Percentiles rank a stretch among this genome's conserved stretches.
phyloP scores from a whole-genome alignment of 2,797 vertebrate genomes.

The Otolemur crassicaudatus region DNA sequence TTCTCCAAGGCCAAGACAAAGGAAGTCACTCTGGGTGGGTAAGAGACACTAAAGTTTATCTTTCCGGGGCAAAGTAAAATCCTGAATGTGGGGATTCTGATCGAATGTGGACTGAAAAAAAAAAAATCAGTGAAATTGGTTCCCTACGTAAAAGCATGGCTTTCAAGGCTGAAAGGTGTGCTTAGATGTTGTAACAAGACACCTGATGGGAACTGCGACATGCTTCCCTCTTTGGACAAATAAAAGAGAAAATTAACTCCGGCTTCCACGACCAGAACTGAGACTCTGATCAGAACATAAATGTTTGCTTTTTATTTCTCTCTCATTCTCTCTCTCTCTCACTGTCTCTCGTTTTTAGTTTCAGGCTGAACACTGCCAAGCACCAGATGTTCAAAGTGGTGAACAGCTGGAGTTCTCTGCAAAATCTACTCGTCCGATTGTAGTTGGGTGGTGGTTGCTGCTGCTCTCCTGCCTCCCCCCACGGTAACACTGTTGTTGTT shows the following conservation, averaged over 20 bases:
- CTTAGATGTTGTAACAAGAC: slow-evolving; percentile 46
- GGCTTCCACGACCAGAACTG: slow-evolving; percentile 63
- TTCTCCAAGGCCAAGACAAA: slow-evolving; percentile 24
- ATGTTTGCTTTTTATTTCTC: slow-evolving; percentile 40
- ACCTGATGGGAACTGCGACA: slow-evolving; percentile 48
- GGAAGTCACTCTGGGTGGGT: not conserved
- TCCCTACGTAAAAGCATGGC: not conserved
- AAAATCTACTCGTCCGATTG: slow-evolving; percentile 1
- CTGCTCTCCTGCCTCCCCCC: not conserved
- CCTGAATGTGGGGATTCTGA: not conserved
- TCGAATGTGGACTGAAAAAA: not conserved
- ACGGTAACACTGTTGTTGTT: not conserved
- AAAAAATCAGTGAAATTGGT: not conserved
- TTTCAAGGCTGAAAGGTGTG: slow-evolving; percentile 54
- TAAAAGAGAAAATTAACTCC: slow-evolving; percentile 55
- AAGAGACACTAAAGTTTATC: slow-evolving; percentile 13
- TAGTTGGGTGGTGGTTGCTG: slow-evolving; percentile 52
- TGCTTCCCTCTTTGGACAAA: slow-evolving; percentile 51
- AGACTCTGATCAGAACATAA: slow-evolving; percentile 58
- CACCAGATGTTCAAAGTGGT: slow-evolving; percentile 77
- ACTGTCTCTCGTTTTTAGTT: slow-evolving; percentile 12
- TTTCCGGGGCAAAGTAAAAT: slow-evolving; percentile 34
- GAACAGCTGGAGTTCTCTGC: slow-evolving; percentile 65
- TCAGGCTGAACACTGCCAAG: slow-evolving; percentile 68
- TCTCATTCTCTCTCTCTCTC: not conserved